These are phyloP conservation scores for Trissonchulus latispiculum DNA, from an alignment of 2,888 invertebrate species.

Conservation along the genomic window DNA sequence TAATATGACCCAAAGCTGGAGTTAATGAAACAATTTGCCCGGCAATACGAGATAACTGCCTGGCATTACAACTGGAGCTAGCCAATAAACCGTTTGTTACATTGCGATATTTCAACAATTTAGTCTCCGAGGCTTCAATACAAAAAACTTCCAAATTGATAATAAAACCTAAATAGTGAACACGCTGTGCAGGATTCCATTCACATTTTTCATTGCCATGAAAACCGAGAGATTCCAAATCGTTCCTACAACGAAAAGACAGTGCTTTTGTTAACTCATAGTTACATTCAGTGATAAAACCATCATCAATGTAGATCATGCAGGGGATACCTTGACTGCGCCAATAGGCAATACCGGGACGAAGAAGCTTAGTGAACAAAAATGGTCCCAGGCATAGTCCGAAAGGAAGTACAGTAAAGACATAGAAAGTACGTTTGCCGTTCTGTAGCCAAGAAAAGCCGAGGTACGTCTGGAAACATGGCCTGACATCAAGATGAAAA, in stretches of 20 bases:
- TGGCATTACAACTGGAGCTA: too few relatives aligned
- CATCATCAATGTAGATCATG: neutral
- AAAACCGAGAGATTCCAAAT: neutral
- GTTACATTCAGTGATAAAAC: neutral
- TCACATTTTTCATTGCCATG: neutral
- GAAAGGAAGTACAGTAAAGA: neutral
- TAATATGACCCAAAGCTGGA: too few relatives aligned
- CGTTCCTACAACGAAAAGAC: neutral
- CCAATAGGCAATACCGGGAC: neutral
- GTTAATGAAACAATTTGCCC: too few relatives aligned
- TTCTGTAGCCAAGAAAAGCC: neutral
- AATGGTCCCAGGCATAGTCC: neutral
- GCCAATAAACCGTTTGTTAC: too few relatives aligned
- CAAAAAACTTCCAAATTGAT: too few relatives aligned
- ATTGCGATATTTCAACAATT: too few relatives aligned
- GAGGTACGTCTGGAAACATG: neutral
- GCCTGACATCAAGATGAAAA: neutral
- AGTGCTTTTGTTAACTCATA: neutral
- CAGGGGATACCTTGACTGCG: neutral
- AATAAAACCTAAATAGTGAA: too few relatives aligned
- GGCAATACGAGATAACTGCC: too few relatives aligned
- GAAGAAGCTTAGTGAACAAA: neutral
- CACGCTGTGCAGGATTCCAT: too few relatives aligned
- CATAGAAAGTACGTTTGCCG: neutral
- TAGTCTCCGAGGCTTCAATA: too few relatives aligned